Base-by-base conservation (phyloP, 2,888 invertebrate genomes). In the Apotomis capreana region DNA sequence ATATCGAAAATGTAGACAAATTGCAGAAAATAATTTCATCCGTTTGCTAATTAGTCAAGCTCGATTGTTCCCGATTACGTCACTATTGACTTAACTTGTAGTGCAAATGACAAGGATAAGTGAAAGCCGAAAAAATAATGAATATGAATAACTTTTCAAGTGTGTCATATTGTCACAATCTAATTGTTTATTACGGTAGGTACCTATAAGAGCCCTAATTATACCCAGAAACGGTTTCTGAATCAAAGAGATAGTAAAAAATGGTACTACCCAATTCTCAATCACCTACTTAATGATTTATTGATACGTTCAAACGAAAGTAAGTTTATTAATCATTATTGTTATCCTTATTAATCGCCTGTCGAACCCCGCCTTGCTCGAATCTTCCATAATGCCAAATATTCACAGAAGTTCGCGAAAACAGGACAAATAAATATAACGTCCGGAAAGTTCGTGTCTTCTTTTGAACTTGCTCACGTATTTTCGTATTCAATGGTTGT, bases 401-500 rank as follows among this genome's bases (percentile, higher is more conserved):
- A 57, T 71, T 52, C 57, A 15, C 15, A 36, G 37, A 64, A 60
- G 52, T 60, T 69, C 49, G 46, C 37, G 57, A 65, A 51, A 57
- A 68, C 61, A 63, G 65, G 62, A 74, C 58, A 63, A 70, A 74
- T 63, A 70, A 70, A 74, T 70, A 59, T 57, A 60, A 67, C 62
- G 49, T 72, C 57, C 44, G 60, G 44, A 68, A 72, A 69, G 69
- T 73, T 57, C 49, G 51, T 55, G 52, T 49, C 62, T 69, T 74
- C 63, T 62, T 65, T 71, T 68, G 69, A 70, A 69, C 60, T 69
- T 37, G 13, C 49, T n/a, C 70, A 40, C 62, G 65, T 67, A 62
- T 57, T 75, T 76, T 75, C 62, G 75, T 75, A 75, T 76, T 77
- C 76, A 75, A 44, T 57, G 69, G 64, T 54, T 69, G 76, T 75